Evolutionary conservation across 1,140 invertebrate genomes (phyloP), one percentile per base, ranked within the genome.

Genomic region (Homalodisca vitripennis): DNA sequence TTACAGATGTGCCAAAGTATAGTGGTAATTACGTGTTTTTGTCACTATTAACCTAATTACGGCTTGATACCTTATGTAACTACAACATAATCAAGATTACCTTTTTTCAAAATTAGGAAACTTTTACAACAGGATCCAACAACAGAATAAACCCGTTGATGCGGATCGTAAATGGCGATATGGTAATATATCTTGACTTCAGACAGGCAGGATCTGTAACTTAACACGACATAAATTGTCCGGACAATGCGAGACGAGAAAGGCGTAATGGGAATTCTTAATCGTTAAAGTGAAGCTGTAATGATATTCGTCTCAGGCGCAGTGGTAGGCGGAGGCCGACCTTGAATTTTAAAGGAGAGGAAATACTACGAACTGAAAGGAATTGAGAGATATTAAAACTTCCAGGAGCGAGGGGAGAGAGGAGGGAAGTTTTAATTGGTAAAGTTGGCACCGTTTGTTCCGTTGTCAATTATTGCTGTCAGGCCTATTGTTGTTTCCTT

Each of bases 381-480:
- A 26, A 27, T 12, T 53, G 22, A 24, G 24, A 60, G 55, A 60
- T 60, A 53, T 53, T 53, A 53, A 53, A 60, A 60, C 6, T 41
- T 41, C 55, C 55, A 2, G 17, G 34, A 26, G 55, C 55, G 55
- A 24, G 55, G 29, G 29, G 55, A 6, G 55, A 30, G 55, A 60
- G 55, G 29, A 60, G 24, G 55, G 55, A 60, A 60, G 55, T 60
- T 60, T 60, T 60, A 60, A 60, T 60, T 60, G 55, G 55, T 60
- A 60, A 60, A 60, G 55, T 60, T 60, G 55, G 55, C 55, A 24
- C 14, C 55, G 24, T 60, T 60, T 60, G 55, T 60, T 60, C 55
- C 55, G 55, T 27, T 60, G 55, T 60, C 55, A 60, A 60, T 60
- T 60, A 60, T 30, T 30, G 14, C 14, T 60, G 55, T 60, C 55